Evolutionary conservation across 2,888 invertebrate species (phyloP).

Genomic region (Microctonus aethiopoides): DNA sequence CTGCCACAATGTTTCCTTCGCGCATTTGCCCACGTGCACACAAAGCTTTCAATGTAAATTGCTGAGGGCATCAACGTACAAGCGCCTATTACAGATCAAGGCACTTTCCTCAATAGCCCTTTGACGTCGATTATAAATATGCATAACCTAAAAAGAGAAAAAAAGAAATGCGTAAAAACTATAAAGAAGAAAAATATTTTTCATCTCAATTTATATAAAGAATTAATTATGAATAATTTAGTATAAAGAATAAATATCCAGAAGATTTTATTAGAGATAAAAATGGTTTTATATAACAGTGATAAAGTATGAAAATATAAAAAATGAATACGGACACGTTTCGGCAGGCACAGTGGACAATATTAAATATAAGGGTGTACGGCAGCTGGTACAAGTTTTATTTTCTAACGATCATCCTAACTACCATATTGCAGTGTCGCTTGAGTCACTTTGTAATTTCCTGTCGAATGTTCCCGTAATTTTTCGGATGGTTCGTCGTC

Average conservation of each 20-base stretch:
- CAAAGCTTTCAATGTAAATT: neutral
- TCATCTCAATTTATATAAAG: neutral
- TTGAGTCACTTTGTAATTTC: constrained; percentile 13
- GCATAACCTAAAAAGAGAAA: neutral
- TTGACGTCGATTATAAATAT: no score
- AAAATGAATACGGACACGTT: neutral
- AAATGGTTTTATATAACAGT: no score
- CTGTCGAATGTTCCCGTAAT: constrained; percentile 2
- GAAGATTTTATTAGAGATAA: neutral
- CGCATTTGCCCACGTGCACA: neutral
- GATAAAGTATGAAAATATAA: neutral
- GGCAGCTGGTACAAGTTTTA: neutral
- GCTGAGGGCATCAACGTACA: neutral
- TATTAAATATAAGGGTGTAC: constrained; percentile 2
- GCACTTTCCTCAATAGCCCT: neutral
- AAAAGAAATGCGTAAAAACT: neutral
- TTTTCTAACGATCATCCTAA: constrained; percentile 14
- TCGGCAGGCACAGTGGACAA: neutral
- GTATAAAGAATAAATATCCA: neutral
- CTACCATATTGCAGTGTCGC: neutral
- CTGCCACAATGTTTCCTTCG: constrained; percentile 3
- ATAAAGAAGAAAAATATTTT: neutral
- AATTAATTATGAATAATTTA: neutral
- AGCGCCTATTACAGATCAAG: neutral
- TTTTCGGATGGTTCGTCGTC: constrained; percentile 6